A percentile compares a stretch with the other conserved stretches of the same genome.
Conservation (phyloP, 2,888 invertebrate species). For the Epirrita christyi region DNA sequence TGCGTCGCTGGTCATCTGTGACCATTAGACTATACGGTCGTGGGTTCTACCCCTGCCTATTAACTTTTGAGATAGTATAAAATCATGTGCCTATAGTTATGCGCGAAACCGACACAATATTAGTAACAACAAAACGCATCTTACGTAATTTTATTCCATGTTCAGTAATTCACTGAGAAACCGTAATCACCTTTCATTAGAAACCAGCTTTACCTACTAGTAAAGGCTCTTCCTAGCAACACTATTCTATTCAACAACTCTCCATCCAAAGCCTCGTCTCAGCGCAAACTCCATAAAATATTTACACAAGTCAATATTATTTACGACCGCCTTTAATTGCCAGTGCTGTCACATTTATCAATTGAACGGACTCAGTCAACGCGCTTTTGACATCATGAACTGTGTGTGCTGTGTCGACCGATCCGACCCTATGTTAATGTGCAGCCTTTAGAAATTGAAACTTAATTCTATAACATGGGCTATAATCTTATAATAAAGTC, state of each 20-base stretch:
- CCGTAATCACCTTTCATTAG: background rate
- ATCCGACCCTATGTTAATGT: conserved; percentile 50
- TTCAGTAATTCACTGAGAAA: background rate
- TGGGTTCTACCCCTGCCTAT: too few relatives aligned
- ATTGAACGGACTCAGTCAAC: conserved; percentile 47
- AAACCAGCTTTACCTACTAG: background rate
- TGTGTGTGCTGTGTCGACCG: conserved; percentile 40
- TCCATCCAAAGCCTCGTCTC: conserved; percentile 24
- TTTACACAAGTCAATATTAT: conserved; percentile 50
- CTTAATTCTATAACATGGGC: conserved; percentile 55
- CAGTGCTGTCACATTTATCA: conserved; percentile 56
- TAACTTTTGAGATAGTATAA: too few relatives aligned
- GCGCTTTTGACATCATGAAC: conserved; percentile 51
- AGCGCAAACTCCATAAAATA: conserved; percentile 35
- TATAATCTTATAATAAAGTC: conserved; percentile 49
- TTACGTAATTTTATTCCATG: too few relatives aligned
- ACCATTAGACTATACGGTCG: too few relatives aligned
- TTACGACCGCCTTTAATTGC: conserved; percentile 57
- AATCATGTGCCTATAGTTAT: too few relatives aligned
- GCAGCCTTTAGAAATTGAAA: conserved; percentile 57
- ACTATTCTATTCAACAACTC: conserved; percentile 33
- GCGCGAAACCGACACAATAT: too few relatives aligned
- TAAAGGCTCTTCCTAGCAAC: conserved; percentile 5
- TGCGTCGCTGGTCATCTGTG: too few relatives aligned
- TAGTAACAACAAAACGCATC: too few relatives aligned